Evolutionary conservation across 1,140 invertebrate species (phyloP).

Genomic region (Zaprionus lachaisei): DNA sequence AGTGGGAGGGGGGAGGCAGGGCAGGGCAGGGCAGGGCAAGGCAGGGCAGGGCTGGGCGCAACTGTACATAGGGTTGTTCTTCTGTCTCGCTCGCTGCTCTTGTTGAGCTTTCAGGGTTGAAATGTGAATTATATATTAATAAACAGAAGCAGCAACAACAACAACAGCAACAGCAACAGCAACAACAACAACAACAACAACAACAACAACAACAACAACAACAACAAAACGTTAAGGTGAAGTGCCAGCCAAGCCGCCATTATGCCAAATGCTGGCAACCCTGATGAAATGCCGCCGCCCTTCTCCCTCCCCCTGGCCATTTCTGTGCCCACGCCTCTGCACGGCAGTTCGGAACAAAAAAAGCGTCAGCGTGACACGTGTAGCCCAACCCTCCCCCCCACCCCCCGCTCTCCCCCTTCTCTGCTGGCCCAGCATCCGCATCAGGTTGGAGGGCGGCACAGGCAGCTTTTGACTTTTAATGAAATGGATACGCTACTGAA

Average conservation of each 20-base stretch:
- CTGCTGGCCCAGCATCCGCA: conserved; percentile 24
- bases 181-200: conserved; percentile 35
- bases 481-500: conserved; percentile 72
- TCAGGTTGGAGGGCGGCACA: conserved; percentile 17
- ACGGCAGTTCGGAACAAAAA: conserved; percentile 28
- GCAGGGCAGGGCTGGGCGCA: background rate
- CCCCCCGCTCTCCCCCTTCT: background rate
- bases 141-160: conserved; percentile 56
- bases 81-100: conserved; percentile 4
- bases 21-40: background rate
- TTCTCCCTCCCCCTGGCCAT: conserved; percentile 36
- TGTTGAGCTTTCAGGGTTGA: conserved; percentile 71
- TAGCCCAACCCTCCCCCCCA: conserved; percentile 27
- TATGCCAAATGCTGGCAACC: conserved; percentile 61
- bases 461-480: conserved; percentile 78
- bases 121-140: conserved; percentile 67
- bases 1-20: background rate
- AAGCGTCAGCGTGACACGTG: conserved; percentile 70
- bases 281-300: conserved; percentile 22
- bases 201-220: conserved; percentile 47
- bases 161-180: conserved; percentile 39
- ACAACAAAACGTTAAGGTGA: conserved; percentile 55
- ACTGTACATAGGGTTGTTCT: conserved; percentile 58
- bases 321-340: background rate
- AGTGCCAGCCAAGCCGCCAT: conserved; percentile 65